Evolutionary conservation across 2,888 invertebrate species (phyloP), one percentile per base, ranked within the genome.

Genomic region (Monochamus alternatus): DNA sequence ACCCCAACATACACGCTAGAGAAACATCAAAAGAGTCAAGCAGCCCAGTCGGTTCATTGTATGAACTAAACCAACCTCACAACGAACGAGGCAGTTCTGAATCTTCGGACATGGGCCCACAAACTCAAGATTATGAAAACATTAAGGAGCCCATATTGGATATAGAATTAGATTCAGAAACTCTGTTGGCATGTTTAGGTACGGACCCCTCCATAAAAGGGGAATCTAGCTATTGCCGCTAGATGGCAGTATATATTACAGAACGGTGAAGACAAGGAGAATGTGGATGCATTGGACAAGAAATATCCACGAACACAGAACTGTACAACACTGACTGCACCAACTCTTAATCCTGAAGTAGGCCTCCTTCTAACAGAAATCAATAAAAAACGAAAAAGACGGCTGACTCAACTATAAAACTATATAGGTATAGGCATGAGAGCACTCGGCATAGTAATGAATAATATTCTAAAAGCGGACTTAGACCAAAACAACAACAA

Each of bases 231-330:
- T 10, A 58, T 58, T 30, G 22, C 59, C 8, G 9, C 59, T 30
- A 59, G 30, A 7, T 22, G 59, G 59, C 59, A 59, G 5, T 14
- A 59, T 14, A 59, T 59, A 5, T 10, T 59, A 9, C 59, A 59
- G 31, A 59, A 59, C 22, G 59, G 59, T 0, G 22, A 31, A 22
- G 59, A 59, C 22, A 59, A 59, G 31, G 30, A 59, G 59, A 59
- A 59, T 2, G 14, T 7, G 2, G 59, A 59, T 14, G 69, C 32
- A 43, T 12, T 69, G 9, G 14, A 59, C 8, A 43, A 38, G 3
- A 69, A 69, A 32, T 58, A 69, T 43, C 55, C 68, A n/a, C n/a
- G 10, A 58, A 60, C 59, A 43, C 3, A 14, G n/a, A 69, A 59
- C 44, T 55, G 69, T 12, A 22, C 9, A 5, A 10, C 38, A 0